phyloP scores from a whole-genome alignment of 2,888 invertebrate genomes.

The Steinernema scapterisci region DNA sequence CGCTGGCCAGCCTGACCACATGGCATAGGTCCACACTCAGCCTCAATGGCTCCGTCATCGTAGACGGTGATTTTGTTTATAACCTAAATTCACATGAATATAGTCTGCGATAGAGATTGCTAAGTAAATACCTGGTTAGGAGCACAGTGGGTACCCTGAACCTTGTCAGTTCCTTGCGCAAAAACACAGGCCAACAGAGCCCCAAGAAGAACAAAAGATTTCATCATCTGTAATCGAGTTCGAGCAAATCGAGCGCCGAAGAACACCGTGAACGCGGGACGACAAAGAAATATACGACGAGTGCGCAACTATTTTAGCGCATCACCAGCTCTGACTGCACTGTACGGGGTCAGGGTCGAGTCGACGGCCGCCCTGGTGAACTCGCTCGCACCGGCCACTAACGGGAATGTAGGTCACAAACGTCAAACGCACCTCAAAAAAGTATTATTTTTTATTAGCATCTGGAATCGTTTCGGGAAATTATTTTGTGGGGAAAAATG shows the following conservation, averaged over 20 bases:
- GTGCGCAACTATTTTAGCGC: constrained; percentile 29
- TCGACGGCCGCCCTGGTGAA: constrained; percentile 31
- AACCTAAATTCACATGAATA: constrained; percentile 46
- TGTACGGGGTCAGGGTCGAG: constrained; percentile 33
- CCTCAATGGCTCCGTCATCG: constrained; percentile 66
- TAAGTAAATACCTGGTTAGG: constrained; percentile 50
- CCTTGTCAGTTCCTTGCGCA: constrained; percentile 15
- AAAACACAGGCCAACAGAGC: background rate
- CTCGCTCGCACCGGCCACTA: background rate
- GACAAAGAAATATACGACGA: constrained; percentile 20
- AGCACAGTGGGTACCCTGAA: constrained; percentile 56
- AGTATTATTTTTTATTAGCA: constrained; percentile 24
- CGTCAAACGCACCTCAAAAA: constrained; percentile 15
- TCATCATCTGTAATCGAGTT: constrained; percentile 15
- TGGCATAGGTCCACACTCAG: constrained; percentile 66
- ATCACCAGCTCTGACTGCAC: constrained; percentile 8
- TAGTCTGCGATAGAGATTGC: background rate
- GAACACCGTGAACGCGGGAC: constrained; percentile 9
- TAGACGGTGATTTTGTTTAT: constrained; percentile 65
- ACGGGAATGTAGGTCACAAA: constrained; percentile 18
- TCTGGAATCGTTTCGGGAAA: background rate
- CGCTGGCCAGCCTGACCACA: constrained; percentile 56
- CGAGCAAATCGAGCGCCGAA: background rate
- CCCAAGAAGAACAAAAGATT: background rate
- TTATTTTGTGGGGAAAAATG: background rate